A percentile compares a stretch with the other conserved stretches of the same genome.
Conservation (phyloP, 2,113 vertebrate species). For the Desmodus rotundus region DNA sequence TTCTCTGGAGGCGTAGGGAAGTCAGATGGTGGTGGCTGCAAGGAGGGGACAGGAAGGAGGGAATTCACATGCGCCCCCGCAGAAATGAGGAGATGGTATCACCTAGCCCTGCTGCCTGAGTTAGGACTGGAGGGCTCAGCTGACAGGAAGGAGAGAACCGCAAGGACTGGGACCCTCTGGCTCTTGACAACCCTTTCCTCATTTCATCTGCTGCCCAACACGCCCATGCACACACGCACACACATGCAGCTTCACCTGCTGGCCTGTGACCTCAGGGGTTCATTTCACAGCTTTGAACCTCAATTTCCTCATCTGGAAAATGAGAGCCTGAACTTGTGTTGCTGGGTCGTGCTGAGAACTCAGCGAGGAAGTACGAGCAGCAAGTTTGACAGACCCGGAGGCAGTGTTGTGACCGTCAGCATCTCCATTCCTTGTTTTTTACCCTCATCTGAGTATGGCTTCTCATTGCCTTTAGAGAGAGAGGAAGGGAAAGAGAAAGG, state of each 20-base stretch:
- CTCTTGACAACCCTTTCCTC: not conserved
- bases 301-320: not conserved
- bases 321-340: not conserved
- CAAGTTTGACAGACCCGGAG: not conserved
- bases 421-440: no score
- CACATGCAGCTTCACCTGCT: not conserved
- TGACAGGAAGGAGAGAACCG: conserved; percentile 46
- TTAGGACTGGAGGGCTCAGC: not conserved
- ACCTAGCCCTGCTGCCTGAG: not conserved
- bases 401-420: not conserved
- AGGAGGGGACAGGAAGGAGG: not conserved
- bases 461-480: no score
- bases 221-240: rapidly evolving
- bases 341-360: not conserved
- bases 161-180: not conserved
- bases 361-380: not conserved
- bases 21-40: conserved; percentile 6
- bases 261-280: not conserved
- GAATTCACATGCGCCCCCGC: rapidly evolving
- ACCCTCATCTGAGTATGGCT: no score
- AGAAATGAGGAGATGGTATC: conserved; percentile 72
- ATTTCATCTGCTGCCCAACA: not conserved
- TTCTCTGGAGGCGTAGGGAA: not conserved
- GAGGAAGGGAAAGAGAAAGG: no score
- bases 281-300: not conserved